A percentile compares a stretch with the other conserved stretches of the same genome.
Conservation (phyloP, 2,888 invertebrate species). For the Chymomyza caudatula region DNA sequence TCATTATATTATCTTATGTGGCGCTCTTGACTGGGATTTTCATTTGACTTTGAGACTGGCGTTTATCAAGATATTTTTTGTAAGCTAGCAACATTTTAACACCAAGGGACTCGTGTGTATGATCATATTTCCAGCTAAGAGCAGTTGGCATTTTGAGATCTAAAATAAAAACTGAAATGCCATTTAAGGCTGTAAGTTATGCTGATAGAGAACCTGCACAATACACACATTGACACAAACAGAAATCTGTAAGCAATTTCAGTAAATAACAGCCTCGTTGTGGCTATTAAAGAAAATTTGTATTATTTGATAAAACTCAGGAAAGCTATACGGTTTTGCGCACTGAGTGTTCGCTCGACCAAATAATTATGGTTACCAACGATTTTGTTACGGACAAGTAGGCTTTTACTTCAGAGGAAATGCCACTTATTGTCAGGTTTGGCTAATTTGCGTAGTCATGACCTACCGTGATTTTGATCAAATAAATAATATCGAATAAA, state of each 20-base stretch:
- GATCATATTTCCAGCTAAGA: neutral
- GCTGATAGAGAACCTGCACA: neutral
- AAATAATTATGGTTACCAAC: too few species aligned
- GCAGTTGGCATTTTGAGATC: neutral
- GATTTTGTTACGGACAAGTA: too few species aligned
- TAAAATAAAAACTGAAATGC: neutral
- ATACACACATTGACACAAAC: neutral
- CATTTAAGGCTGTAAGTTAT: neutral
- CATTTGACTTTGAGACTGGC: constrained; percentile 29
- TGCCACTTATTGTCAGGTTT: too few species aligned
- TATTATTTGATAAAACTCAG: neutral
- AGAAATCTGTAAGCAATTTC: constrained; percentile 1
- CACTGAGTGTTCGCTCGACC: too few species aligned
- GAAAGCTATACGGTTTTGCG: neutral
- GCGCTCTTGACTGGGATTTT: constrained; percentile 36
- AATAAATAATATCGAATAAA: too few species aligned
- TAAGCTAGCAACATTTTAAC: constrained; percentile 9
- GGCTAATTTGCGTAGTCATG: too few species aligned
- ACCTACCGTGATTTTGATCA: too few species aligned
- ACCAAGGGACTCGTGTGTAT: neutral
- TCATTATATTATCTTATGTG: constrained; percentile 61
- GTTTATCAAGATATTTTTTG: neutral
- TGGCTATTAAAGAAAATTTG: neutral
- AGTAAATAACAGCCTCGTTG: neutral
- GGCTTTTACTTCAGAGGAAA: too few species aligned